Percentiles rank a stretch among this genome's conserved stretches.
Evolutionary conservation across 1,140 invertebrate species (phyloP).

Genomic region (Ceratitis capitata): DNA sequence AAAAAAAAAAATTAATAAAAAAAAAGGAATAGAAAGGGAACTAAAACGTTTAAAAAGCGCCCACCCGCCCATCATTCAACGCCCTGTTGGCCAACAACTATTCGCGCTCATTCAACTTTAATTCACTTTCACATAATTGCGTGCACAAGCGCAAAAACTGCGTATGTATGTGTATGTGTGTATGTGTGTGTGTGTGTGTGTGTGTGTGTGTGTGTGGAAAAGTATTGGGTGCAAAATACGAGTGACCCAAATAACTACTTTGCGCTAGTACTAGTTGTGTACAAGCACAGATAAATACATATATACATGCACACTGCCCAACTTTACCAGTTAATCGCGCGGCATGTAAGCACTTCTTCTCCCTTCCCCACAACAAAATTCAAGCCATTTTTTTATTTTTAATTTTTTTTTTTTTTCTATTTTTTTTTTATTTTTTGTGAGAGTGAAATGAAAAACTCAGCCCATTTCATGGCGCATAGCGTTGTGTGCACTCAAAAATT

Average conservation of each 20-base stretch:
- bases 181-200: neutral
- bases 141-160: constrained; percentile 3
- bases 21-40: no score
- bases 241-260: constrained; percentile 30
- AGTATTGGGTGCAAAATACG: neutral
- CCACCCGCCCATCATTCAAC: neutral
- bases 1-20: neutral
- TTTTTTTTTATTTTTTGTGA: neutral
- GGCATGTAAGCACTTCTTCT: neutral
- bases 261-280: neutral
- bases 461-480: neutral
- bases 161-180: neutral
- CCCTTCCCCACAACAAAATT: no score
- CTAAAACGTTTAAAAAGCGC: neutral
- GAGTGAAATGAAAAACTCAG: neutral
- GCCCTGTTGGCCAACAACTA: constrained; percentile 17
- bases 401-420: neutral
- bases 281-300: no score
- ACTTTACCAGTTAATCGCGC: neutral
- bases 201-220: neutral
- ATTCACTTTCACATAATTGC: constrained; percentile 31
- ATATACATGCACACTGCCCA: neutral
- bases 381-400: neutral
- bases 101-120: constrained; percentile 25
- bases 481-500: constrained; percentile 15